Conservation (phyloP, 2,888 invertebrate species). For the Nephrotoma appendiculata region DNA sequence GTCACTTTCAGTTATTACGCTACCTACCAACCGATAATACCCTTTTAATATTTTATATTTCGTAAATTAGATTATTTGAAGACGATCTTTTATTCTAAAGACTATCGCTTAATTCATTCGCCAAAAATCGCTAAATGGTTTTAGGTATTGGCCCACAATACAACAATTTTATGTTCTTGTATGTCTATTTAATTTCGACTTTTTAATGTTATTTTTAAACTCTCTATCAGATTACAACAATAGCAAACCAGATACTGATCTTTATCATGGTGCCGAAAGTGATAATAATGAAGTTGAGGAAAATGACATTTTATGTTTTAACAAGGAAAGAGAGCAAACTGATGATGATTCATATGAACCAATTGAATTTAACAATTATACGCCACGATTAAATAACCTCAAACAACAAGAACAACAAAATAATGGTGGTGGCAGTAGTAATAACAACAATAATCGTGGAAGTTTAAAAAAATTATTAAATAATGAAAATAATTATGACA, state of each 20-base stretch:
- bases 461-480: neutral
- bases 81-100: no score
- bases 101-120: no score
- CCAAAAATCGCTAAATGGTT: no score
- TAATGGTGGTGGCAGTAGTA: neutral
- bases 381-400: neutral
- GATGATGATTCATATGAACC: neutral
- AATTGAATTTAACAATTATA: neutral
- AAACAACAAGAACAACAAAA: neutral
- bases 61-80: no score
- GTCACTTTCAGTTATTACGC: no score
- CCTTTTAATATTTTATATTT: no score
- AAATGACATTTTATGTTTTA: neutral
- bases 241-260: neutral
- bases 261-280: neutral
- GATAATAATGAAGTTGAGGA: neutral
- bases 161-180: no score
- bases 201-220: no score
- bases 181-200: no score
- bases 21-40: no score
- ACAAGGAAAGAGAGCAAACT: neutral
- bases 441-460: neutral
- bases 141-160: no score
- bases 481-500: neutral
- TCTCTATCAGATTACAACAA: neutral